Evolutionary conservation across 2,113 vertebrate genomes (phyloP), one percentile per base, ranked within the genome.

Genomic region (Hydropotes inermis): DNA sequence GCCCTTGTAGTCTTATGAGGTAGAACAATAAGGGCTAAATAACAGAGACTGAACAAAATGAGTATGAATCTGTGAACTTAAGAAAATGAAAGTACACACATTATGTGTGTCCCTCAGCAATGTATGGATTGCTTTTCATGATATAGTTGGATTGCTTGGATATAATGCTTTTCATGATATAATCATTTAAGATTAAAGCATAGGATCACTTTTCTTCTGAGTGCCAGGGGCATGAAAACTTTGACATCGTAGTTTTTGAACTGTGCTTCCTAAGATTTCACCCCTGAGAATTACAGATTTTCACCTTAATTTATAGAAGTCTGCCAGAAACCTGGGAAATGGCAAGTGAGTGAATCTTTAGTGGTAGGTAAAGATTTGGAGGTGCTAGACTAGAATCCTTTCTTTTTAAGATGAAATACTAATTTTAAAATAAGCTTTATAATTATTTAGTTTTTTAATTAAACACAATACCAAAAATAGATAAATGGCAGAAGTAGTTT

Each of bases 311-410:
- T 95, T 93, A 27, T 93, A 12, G n/a, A 93, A 85, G 16, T 74
- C 43, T 87, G 39, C 36, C 54, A 76, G 61, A 91, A 96, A 93
- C 23, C 36, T 96, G 61, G 30, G 47, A 95, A 91, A 79, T 85
- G 21, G 25, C 14, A 50, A 84, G 58, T 76, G 16, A 91, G 16
- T 90, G 15, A 13, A 82, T 67, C 43, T 90, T 74, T 89, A 95
- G 78, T 93, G 30, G 19, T 95, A 82, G 57, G 10, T 74, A 74
- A 85, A 88, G 15, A 58, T 81, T 95, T 58, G 70, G 30, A 97
- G 50, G 90, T 79, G 21, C 36, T 96, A 91, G 21, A 86, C 74
- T 96, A 91, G n/a, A 86, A 84, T 84, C 21, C 91, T 94, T 89
- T 89, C 78, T 84, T 92, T 93, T 78, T 70, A 82, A 45, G 76